phyloP scores from a whole-genome alignment of 2,888 invertebrate genomes.

The Autographa pulchrina region DNA sequence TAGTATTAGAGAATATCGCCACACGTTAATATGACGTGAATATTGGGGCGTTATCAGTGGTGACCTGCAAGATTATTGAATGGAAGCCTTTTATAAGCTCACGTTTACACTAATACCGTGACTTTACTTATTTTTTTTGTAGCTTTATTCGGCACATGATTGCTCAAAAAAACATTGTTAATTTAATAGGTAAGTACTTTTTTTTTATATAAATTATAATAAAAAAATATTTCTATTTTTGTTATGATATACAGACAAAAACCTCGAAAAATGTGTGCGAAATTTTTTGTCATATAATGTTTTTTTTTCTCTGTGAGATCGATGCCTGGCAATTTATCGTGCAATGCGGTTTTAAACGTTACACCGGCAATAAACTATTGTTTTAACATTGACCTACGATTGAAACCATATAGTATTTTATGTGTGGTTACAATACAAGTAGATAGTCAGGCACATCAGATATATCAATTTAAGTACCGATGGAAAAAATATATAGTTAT shows the following conservation, averaged over 20 bases:
- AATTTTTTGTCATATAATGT: no score
- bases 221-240: no score
- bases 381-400: conserved; percentile 20
- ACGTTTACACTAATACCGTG: not conserved
- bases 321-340: conserved; percentile 16
- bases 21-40: conserved; percentile 22
- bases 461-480: conserved; percentile 6
- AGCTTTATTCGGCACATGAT: not conserved
- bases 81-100: conserved; percentile 25
- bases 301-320: not conserved
- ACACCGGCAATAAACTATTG: conserved; percentile 31
- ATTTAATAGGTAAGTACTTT: no score
- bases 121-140: not conserved
- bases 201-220: no score
- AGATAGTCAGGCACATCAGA: conserved; percentile 4
- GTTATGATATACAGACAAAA: no score
- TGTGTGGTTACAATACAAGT: conserved; percentile 28
- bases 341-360: conserved; percentile 10
- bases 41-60: conserved; percentile 42
- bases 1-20: conserved; percentile 15
- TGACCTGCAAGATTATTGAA: conserved; percentile 53
- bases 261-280: no score
- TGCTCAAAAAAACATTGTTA: no score
- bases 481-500: not conserved
- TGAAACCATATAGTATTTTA: conserved; percentile 31